phyloP scores from a whole-genome alignment of 1,140 invertebrate genomes.

The Bombus superbus region DNA sequence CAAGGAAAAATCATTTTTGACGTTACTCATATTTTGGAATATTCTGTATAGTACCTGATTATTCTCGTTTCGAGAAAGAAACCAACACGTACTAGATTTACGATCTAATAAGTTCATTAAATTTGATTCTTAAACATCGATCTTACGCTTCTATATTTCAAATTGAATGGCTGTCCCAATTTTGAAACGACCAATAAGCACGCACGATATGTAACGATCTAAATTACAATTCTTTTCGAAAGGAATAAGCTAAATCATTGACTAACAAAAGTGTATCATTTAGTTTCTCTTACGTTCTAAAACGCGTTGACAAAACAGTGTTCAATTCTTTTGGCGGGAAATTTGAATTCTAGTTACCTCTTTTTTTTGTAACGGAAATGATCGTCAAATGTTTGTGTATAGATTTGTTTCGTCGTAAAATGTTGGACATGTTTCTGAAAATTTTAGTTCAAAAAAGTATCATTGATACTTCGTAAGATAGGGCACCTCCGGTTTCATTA shows the following conservation, averaged over 20 bases:
- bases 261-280: slow-evolving; percentile 7
- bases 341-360: not conserved
- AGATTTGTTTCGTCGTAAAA: not conserved
- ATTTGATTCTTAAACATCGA: slow-evolving; percentile 20
- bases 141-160: not conserved
- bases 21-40: not conserved
- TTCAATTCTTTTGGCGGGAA: not conserved
- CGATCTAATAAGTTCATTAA: slow-evolving; percentile 5
- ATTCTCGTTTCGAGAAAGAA: not conserved
- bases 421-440: not conserved
- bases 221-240: slow-evolving; percentile 15
- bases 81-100: not conserved
- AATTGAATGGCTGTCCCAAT: not conserved
- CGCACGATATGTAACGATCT: slow-evolving; percentile 46
- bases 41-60: not conserved
- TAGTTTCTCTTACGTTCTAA: not conserved
- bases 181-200: slow-evolving; percentile 39
- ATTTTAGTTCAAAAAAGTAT: not conserved
- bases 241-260: slow-evolving; percentile 10
- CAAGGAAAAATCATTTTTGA: not conserved
- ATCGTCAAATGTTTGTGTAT: not conserved
- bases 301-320: not conserved
- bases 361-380: not conserved
- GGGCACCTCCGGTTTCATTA: not conserved
- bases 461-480: not conserved